A percentile compares a stretch with the other conserved stretches of the same genome.
phyloP scores from a whole-genome alignment of 2,888 invertebrate genomes.

The Ceramica pisi region DNA sequence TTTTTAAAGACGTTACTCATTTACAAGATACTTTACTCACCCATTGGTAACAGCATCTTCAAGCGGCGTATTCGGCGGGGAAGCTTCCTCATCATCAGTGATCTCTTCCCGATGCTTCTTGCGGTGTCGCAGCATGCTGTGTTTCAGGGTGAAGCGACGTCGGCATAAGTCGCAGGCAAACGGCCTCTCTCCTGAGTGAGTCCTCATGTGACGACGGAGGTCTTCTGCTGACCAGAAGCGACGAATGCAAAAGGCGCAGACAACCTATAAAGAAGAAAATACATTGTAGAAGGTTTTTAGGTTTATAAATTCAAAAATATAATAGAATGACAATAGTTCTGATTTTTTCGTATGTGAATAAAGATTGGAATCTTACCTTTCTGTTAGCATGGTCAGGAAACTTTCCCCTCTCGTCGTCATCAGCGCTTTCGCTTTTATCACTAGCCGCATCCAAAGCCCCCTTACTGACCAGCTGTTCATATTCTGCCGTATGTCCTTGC shows the following conservation, averaged over 20 bases:
- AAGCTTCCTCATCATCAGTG: constrained; percentile 90
- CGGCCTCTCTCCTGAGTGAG: constrained; percentile 97
- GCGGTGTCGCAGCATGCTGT: constrained; percentile 98
- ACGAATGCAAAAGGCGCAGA: constrained; percentile 97
- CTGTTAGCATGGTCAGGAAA: constrained; percentile 97
- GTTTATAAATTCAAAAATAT: too few species aligned
- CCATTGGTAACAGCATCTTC: constrained; percentile 84
- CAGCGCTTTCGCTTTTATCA: constrained; percentile 92
- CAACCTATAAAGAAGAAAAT: constrained; percentile 89
- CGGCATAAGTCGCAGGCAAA: constrained; percentile 97
- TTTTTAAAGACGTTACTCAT: background rate
- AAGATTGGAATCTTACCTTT: constrained; percentile 91
- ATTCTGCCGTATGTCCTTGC: constrained; percentile 94
- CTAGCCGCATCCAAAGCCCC: constrained; percentile 92
- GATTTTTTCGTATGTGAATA: background rate
- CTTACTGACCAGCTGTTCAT: constrained; percentile 95
- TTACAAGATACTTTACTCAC: constrained; percentile 69
- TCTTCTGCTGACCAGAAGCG: constrained; percentile 99
- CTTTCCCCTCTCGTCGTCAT: constrained; percentile 93
- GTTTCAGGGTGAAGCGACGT: constrained; percentile 97
- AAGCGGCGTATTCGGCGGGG: constrained; percentile 85
- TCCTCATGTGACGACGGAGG: constrained; percentile 97
- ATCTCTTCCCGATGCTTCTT: constrained; percentile 94
- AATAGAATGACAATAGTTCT: background rate
- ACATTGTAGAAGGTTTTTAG: background rate